phyloP scores from a whole-genome alignment of 2,797 vertebrate species.

The Sebastes kiyomatsui region DNA sequence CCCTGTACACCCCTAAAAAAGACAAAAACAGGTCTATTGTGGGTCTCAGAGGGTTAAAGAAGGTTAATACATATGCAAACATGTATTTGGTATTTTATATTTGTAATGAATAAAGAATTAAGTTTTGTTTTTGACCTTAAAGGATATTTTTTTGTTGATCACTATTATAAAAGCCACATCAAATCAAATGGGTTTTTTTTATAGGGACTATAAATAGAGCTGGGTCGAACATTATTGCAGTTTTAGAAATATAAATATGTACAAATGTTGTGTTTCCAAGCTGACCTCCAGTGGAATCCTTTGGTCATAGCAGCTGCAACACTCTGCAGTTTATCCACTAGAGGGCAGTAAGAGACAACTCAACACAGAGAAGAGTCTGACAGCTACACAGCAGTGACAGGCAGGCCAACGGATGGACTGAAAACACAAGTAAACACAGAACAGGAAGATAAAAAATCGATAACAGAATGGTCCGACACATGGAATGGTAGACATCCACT shows the following conservation, averaged over 20 bases:
- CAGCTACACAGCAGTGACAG: neutral
- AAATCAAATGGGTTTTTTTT: neutral
- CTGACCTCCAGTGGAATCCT: constrained; percentile 48
- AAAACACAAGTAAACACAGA: neutral
- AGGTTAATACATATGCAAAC: neutral
- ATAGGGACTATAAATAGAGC: neutral
- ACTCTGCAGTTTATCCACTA: constrained; percentile 27
- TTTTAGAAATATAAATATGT: neutral
- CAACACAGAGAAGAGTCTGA: neutral
- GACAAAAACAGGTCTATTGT: fast-evolving
- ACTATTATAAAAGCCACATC: neutral
- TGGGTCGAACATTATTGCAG: neutral
- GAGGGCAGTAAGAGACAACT: constrained; percentile 60
- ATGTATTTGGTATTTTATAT: neutral
- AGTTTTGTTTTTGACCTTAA: neutral
- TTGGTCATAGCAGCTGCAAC: neutral
- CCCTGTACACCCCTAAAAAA: no score
- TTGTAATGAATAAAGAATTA: neutral
- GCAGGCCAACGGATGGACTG: neutral
- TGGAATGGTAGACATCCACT: neutral
- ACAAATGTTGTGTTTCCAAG: neutral
- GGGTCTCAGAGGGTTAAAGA: no score
- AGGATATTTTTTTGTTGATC: fast-evolving
- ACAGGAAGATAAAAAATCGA: neutral
- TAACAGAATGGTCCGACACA: neutral